These are phyloP conservation scores for Lasioglossum vierecki DNA, from an alignment of 2,888 invertebrate genomes.

Conservation along the genomic window DNA sequence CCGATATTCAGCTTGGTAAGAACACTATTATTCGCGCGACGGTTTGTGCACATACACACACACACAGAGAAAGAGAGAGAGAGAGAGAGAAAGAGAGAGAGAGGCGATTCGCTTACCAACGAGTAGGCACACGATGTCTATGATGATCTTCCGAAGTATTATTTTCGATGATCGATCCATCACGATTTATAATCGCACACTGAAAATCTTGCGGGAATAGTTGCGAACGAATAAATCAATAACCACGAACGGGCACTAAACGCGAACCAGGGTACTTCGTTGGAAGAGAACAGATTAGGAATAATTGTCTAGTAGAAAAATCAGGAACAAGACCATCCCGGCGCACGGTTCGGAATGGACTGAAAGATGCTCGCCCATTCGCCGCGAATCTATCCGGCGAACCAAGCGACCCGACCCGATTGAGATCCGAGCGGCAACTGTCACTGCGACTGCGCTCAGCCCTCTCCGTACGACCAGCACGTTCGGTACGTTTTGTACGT, in stretches of 20 bases:
- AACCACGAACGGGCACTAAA: neutral
- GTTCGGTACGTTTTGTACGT: neutral
- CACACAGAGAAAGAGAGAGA: too few relatives aligned
- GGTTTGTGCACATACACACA: neutral
- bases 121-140: constrained; percentile 88
- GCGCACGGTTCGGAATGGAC: constrained; percentile 38
- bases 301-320: constrained; percentile 9
- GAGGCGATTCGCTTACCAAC: constrained; percentile 87
- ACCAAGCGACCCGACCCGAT: constrained; percentile 35
- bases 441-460: constrained; percentile 47
- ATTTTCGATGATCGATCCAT: constrained; percentile 86
- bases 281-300: neutral
- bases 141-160: constrained; percentile 87
- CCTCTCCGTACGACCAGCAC: neutral
- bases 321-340: constrained; percentile 15
- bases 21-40: neutral
- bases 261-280: neutral
- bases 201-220: neutral
- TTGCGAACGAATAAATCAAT: neutral
- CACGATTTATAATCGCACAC: neutral
- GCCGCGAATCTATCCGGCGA: constrained; percentile 25
- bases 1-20: neutral
- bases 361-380: constrained; percentile 35
- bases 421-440: constrained; percentile 53
- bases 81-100: too few relatives aligned